These are phyloP conservation scores for Catalaphyllia jardinei DNA, from an alignment of 64 coral and sea anemone genomes.

Conservation along the genomic window DNA sequence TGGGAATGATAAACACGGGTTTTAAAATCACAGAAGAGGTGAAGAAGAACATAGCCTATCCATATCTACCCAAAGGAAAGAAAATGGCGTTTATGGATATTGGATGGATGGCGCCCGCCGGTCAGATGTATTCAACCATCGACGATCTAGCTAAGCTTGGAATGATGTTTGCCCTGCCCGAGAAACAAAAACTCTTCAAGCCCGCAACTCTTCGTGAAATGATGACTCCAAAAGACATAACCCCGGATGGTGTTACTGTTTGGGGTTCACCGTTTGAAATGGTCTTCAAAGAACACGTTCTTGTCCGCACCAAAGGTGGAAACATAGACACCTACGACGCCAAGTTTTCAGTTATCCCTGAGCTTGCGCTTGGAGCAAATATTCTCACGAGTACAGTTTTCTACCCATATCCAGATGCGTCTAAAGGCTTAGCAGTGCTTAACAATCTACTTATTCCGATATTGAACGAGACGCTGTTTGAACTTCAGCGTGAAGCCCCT, in stretches of 20 bases:
- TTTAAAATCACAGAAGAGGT: conserved; percentile 18
- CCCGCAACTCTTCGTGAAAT: conserved; percentile 27
- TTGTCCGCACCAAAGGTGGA: background rate
- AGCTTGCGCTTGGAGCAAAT: background rate
- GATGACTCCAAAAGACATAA: conserved; percentile 2
- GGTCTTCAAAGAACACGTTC: conserved; percentile 24
- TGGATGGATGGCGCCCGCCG: conserved; percentile 10
- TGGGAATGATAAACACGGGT: conserved; percentile 19
- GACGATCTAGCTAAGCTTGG: conserved; percentile 19
- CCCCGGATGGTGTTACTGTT: conserved; percentile 38
- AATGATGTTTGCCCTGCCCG: conserved; percentile 27
- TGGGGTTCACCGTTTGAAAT: conserved; percentile 43
- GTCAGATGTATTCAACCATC: conserved; percentile 41
- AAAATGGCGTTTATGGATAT: conserved; percentile 15
- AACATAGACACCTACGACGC: background rate
- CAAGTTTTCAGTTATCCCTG: background rate
- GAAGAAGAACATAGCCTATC: conserved; percentile 30
- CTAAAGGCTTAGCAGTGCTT: background rate
- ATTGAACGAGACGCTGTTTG: conserved; percentile 58
- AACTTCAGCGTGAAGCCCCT: background rate
- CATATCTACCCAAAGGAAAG: conserved; percentile 9
- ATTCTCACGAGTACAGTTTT: conserved; percentile 6
- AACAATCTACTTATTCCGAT: conserved; percentile 4
- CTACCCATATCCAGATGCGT: background rate
- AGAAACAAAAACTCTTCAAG: conserved; percentile 2